Evolutionary conservation across 2,888 invertebrate genomes (phyloP), one percentile per base, ranked within the genome.

Genomic region (Aphodius sticticus): DNA sequence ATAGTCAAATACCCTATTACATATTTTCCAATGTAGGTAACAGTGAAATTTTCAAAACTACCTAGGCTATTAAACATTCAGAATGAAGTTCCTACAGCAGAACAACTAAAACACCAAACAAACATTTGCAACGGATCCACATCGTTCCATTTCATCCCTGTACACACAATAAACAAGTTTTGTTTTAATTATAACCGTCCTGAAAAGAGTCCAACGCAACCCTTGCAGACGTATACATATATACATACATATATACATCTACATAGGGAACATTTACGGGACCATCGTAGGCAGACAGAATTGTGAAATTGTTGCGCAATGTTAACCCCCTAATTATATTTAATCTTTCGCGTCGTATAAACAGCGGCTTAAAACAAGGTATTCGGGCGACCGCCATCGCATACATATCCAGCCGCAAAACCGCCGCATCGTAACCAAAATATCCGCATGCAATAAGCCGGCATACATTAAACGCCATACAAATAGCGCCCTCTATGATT

Each of bases 381-480:
- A 77, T 77, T n/a, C 16, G 16, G 15, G 69, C 53, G 69, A n/a
- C 69, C 77, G 69, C 14, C 14, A 26, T 6, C 15, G 69, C 69
- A 69, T 69, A 69, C 69, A 76, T 77, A 77, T 77, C 69, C 77
- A 35, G 76, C 79, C 71, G 16, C 76, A 37, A 15, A 77, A 69
- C 79, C 75, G 70, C 79, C 74, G 69, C 69, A 26, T 77, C 77
- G 77, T 74, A 77, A 77, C 77, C 77, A 71, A 77, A 79, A 77
- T 77, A 77, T 79, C 71, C 77, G 53, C 77, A 71, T 76, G 70
- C 38, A 72, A 71, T 79, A 77, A 79, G 70, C 71, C 77, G 12
- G 69, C 36, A 3, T 37, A 1, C 16, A 76, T 38, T 38, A 36
- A 77, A 69, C 15, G 69, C 77, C 36, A 26, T 26, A 26, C 26